Evolutionary conservation across 1,140 invertebrate species (phyloP).

Genomic region (Drosophila pachea): DNA sequence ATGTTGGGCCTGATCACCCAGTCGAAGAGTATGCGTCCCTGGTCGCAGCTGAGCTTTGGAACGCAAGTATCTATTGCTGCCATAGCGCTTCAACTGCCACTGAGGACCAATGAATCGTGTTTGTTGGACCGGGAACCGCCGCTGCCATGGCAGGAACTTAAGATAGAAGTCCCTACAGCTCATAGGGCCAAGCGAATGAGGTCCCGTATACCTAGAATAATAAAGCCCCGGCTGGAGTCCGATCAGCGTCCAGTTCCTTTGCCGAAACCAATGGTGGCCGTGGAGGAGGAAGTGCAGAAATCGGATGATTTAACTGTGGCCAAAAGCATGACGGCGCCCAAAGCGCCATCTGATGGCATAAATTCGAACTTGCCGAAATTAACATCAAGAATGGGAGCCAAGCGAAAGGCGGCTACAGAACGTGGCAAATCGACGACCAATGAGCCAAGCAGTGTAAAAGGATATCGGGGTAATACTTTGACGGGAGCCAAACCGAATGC

Average conservation of each 20-base stretch:
- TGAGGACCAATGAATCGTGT: neutral
- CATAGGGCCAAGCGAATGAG: neutral
- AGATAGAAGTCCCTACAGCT: neutral
- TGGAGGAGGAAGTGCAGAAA: neutral
- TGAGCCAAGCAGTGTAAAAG: no score
- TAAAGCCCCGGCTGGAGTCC: neutral
- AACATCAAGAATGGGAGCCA: no score
- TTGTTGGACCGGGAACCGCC: no score
- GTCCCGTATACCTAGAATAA: slow-evolving; percentile 18
- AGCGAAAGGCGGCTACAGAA: no score
- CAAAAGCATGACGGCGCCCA: neutral
- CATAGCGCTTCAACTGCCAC: neutral
- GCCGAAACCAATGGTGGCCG: neutral
- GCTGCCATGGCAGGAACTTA: neutral
- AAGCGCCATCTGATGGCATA: no score
- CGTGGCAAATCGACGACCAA: no score
- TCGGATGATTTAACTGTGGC: no score
- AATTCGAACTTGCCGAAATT: no score
- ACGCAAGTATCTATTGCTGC: no score
- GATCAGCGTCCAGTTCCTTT: neutral
- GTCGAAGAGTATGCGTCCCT: slow-evolving; percentile 10
- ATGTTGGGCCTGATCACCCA: slow-evolving; percentile 31
- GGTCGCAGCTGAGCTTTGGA: slow-evolving; percentile 2
- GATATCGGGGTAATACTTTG: no score
- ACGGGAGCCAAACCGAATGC: neutral